These are phyloP conservation scores for Drosophila rubida DNA, from an alignment of 2,888 invertebrate genomes.

Conservation along the genomic window DNA sequence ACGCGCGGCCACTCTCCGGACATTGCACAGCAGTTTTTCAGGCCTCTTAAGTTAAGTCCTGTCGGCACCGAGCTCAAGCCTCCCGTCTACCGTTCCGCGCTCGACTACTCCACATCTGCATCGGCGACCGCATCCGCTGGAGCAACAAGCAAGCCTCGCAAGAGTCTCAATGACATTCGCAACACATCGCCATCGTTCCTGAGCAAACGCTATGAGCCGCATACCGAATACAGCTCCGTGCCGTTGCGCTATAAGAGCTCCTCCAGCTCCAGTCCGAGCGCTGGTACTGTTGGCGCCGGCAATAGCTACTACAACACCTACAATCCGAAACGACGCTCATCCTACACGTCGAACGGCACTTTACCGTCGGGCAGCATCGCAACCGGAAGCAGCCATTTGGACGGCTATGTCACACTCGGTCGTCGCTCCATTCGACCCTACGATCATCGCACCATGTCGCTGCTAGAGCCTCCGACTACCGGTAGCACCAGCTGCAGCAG, in stretches of 20 bases:
- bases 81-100: slow-evolving; percentile 78
- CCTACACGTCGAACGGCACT: slow-evolving; percentile 80
- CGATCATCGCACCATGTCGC: slow-evolving; percentile 83
- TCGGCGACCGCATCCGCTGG: slow-evolving; percentile 36
- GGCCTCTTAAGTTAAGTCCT: slow-evolving; percentile 82
- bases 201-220: slow-evolving; percentile 75
- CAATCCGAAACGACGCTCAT: slow-evolving; percentile 84
- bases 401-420: slow-evolving; percentile 84
- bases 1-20: slow-evolving; percentile 82
- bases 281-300: slow-evolving; percentile 53
- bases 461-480: slow-evolving; percentile 79
- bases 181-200: slow-evolving; percentile 82
- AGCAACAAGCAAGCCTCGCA: slow-evolving; percentile 75
- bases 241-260: slow-evolving; percentile 77
- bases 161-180: slow-evolving; percentile 81
- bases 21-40: slow-evolving; percentile 83
- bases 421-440: slow-evolving; percentile 82
- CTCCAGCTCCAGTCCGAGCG: slow-evolving; percentile 74
- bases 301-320: slow-evolving; percentile 83
- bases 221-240: slow-evolving; percentile 69
- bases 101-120: slow-evolving; percentile 65
- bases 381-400: slow-evolving; percentile 68
- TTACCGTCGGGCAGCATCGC: slow-evolving; percentile 59
- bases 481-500: slow-evolving; percentile 23
- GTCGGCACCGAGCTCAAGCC: slow-evolving; percentile 83